A percentile compares a stretch with the other conserved stretches of the same genome.
Evolutionary conservation across 2,113 vertebrate genomes (phyloP).

Genomic region (Pseudolaguvia tuberculata): DNA sequence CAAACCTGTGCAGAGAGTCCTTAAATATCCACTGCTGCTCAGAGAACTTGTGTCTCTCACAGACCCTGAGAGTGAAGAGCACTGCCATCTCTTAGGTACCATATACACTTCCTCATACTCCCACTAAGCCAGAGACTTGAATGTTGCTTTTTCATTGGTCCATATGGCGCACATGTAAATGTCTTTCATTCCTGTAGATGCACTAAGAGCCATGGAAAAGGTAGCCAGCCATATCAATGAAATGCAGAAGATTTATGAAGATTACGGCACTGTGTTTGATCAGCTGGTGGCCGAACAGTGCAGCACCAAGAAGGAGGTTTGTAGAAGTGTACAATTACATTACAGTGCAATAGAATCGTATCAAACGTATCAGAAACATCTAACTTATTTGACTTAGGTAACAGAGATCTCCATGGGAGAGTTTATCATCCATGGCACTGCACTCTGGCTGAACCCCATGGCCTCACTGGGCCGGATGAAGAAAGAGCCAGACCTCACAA

Average conservation of each 20-base stretch:
- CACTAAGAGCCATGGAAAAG: slow-evolving; percentile 85
- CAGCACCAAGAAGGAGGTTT: slow-evolving; percentile 79
- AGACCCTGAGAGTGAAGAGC: slow-evolving; percentile 80
- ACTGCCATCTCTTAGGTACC: slow-evolving; percentile 84
- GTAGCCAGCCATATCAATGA: slow-evolving; percentile 88
- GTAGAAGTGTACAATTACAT: neutral
- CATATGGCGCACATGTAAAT: neutral
- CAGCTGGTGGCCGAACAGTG: slow-evolving; percentile 83
- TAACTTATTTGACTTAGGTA: slow-evolving; percentile 61
- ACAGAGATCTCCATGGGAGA: slow-evolving; percentile 89
- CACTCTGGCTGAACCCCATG: slow-evolving; percentile 81
- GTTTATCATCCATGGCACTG: slow-evolving; percentile 75
- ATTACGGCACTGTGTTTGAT: slow-evolving; percentile 83
- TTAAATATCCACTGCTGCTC: slow-evolving; percentile 91
- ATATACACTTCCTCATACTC: neutral
- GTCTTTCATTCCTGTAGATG: slow-evolving; percentile 64
- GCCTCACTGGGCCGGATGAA: slow-evolving; percentile 77
- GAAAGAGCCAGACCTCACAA: slow-evolving; percentile 81
- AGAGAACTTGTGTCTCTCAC: slow-evolving; percentile 87
- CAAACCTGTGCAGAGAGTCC: slow-evolving; percentile 92
- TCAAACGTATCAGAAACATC: neutral
- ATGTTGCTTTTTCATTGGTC: neutral
- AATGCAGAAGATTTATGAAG: slow-evolving; percentile 90
- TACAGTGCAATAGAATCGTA: neutral
- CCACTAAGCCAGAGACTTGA: neutral